Conservation (phyloP, 2,797 vertebrate genomes). For the Iguana delicatissima region DNA sequence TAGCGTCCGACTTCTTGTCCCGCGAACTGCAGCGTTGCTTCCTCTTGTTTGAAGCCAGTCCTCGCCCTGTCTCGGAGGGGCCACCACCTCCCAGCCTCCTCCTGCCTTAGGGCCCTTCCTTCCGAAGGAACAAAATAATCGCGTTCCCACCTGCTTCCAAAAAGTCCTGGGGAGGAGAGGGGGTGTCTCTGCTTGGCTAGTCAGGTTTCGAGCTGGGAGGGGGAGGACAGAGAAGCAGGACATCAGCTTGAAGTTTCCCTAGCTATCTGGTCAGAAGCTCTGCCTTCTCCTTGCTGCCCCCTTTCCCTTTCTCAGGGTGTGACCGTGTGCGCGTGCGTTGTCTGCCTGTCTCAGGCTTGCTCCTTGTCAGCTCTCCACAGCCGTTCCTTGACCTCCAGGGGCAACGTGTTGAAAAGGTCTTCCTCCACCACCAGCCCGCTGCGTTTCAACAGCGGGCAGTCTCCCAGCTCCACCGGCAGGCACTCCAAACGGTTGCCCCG, state of each 20-base stretch:
- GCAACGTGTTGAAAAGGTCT: constrained; percentile 94
- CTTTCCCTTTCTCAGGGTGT: no score
- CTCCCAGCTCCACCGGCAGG: constrained; percentile 96
- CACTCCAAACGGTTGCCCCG: constrained; percentile 95
- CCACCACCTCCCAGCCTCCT: constrained; percentile 3
- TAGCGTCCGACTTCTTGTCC: constrained; percentile 27
- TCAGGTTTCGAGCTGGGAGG: constrained; percentile 9
- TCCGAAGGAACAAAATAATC: constrained; percentile 43
- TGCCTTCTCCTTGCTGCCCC: not conserved
- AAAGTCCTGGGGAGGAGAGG: constrained; percentile 29
- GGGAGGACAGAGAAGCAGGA: constrained; percentile 32
- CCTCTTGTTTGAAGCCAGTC: constrained; percentile 23
- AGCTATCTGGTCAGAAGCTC: constrained; percentile 53
- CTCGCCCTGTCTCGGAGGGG: constrained; percentile 47
- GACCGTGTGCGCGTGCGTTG: not conserved
- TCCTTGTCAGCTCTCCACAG: constrained; percentile 96
- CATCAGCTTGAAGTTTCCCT: not conserved
- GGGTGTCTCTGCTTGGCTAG: constrained; percentile 43
- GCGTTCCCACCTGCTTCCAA: constrained; percentile 36
- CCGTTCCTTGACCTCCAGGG: constrained; percentile 94
- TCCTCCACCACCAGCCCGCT: constrained; percentile 95
- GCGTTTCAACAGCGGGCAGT: constrained; percentile 93
- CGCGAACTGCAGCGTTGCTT: constrained; percentile 21
- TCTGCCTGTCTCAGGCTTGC: constrained; percentile 82
- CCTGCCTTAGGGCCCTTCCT: constrained; percentile 50